Percentiles rank a stretch among this genome's conserved stretches.
Conservation (phyloP, 2,113 vertebrate species). For the Leptocoma aspasia region DNA sequence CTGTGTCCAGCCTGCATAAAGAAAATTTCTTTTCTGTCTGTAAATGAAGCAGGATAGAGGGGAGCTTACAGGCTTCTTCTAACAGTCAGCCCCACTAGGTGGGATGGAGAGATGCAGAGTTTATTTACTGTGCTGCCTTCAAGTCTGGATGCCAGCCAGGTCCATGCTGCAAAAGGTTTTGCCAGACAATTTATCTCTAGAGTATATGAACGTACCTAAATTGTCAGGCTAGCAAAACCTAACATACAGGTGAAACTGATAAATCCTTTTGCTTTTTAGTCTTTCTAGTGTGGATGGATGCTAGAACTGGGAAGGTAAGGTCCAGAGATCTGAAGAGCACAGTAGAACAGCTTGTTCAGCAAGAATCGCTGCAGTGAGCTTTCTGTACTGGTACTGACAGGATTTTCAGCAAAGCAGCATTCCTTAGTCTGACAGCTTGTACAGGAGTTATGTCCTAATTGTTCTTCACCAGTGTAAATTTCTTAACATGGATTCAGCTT, state of each 20-base stretch:
- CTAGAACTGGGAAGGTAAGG: neutral
- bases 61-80: neutral
- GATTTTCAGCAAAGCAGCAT: neutral
- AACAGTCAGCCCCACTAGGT: neutral
- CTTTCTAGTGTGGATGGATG: neutral
- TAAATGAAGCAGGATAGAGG: neutral
- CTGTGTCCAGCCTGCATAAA: neutral
- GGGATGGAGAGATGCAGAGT: neutral
- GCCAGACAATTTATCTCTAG: neutral
- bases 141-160: neutral
- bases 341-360: neutral
- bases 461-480: neutral
- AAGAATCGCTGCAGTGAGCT: neutral
- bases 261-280: neutral
- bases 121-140: neutral
- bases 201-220: neutral
- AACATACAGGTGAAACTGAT: neutral
- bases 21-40: neutral
- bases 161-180: neutral
- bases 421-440: neutral
- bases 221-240: neutral
- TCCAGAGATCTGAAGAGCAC: neutral
- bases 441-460: neutral
- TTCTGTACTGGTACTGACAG: neutral
- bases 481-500: neutral